Conservation (phyloP, 2,797 vertebrate genomes). For the Pantherophis alleghaniensis region DNA sequence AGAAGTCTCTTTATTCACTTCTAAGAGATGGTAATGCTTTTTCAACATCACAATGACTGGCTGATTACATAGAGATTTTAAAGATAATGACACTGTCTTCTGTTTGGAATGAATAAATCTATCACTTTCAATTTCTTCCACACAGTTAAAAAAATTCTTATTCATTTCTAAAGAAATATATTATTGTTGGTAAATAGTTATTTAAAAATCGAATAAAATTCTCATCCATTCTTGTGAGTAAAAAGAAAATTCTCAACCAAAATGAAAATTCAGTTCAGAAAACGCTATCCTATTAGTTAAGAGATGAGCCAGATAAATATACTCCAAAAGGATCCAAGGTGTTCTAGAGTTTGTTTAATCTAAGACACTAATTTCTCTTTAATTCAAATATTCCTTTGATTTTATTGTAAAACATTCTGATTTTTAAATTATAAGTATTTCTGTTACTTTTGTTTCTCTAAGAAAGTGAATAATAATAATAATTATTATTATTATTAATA, state of each 20-base stretch:
- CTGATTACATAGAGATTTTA: not conserved
- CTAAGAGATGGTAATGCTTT: not conserved
- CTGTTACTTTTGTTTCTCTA: not conserved
- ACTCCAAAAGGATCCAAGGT: not conserved
- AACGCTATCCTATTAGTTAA: not conserved
- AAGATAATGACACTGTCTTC: not conserved
- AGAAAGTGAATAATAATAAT: too few species aligned
- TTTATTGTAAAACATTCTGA: not conserved
- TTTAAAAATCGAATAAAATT: not conserved
- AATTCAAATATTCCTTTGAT: not conserved
- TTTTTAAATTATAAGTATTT: not conserved
- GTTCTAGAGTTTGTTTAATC: not conserved
- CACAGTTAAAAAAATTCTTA: not conserved
- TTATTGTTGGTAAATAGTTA: not conserved
- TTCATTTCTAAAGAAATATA: not conserved
- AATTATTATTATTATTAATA: too few species aligned
- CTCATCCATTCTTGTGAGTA: not conserved
- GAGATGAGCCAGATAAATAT: not conserved
- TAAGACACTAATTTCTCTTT: not conserved
- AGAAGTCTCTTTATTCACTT: not conserved
- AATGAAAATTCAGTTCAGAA: not conserved
- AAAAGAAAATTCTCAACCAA: not conserved
- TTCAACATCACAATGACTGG: not conserved
- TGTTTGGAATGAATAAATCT: not conserved
- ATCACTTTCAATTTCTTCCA: not conserved